These are phyloP conservation scores for Elachura formosa DNA, from an alignment of 2,113 vertebrate genomes.

Conservation along the genomic window DNA sequence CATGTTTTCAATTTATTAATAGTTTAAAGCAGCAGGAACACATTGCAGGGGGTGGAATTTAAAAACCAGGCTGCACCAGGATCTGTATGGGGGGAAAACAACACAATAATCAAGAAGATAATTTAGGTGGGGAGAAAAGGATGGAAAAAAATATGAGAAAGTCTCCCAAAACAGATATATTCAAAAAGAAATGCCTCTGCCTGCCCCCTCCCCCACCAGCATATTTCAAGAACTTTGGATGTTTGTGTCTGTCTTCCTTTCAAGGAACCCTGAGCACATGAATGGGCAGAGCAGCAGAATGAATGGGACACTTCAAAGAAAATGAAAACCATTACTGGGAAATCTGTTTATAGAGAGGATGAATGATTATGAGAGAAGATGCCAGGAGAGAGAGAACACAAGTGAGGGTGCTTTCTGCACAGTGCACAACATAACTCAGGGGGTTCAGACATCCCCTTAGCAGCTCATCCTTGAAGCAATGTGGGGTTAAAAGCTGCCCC, in stretches of 20 bases:
- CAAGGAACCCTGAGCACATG: conserved; percentile 46
- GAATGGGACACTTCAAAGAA: conserved; percentile 74
- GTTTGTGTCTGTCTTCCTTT: conserved; percentile 43
- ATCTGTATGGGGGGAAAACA: background rate
- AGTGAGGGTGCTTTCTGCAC: background rate
- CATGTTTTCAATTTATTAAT: conserved; percentile 32
- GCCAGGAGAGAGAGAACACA: conserved; percentile 18
- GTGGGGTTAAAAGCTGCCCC: background rate
- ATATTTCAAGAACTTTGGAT: conserved; percentile 50
- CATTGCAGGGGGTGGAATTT: background rate
- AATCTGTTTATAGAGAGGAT: conserved; percentile 72
- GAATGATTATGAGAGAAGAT: conserved; percentile 71
- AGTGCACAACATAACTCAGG: background rate
- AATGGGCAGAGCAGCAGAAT: conserved; percentile 65
- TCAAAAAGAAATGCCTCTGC: conserved; percentile 1
- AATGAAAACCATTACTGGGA: conserved; percentile 66
- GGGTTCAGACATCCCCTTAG: background rate
- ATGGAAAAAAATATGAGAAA: background rate
- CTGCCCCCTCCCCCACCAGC: background rate
- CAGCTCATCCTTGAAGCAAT: background rate
- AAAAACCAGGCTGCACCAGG: background rate
- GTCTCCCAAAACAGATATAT: background rate
- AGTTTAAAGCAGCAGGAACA: background rate
- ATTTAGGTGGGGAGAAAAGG: background rate
- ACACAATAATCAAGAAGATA: background rate